These are phyloP conservation scores for Streptopelia turtur DNA, from an alignment of 2,797 vertebrate genomes.

Conservation along the genomic window DNA sequence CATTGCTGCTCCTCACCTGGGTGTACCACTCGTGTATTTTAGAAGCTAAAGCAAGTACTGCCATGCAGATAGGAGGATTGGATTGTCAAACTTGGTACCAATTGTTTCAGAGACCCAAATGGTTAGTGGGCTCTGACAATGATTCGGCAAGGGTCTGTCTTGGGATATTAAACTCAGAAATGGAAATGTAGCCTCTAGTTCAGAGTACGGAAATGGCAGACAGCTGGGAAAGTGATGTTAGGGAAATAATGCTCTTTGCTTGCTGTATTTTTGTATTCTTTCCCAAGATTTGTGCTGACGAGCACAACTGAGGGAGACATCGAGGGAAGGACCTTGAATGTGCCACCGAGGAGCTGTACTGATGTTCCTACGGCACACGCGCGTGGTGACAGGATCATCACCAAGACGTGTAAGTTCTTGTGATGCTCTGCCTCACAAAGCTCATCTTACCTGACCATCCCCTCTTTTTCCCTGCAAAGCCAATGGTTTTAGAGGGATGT, in stretches of 20 bases:
- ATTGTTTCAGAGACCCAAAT: background rate
- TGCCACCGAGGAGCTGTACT: fast-evolving
- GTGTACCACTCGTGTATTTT: background rate
- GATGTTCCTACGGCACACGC: background rate
- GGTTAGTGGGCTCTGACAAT: background rate
- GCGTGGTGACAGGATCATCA: background rate
- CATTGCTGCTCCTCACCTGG: background rate
- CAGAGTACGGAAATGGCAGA: background rate
- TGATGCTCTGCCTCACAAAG: fast-evolving
- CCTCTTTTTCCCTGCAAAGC: background rate
- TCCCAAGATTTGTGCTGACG: background rate
- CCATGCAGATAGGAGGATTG: background rate
- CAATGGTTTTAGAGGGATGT: background rate
- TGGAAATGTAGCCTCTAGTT: background rate
- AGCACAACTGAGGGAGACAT: background rate
- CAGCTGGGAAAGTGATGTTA: background rate
- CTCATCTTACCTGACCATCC: background rate
- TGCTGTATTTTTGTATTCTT: background rate
- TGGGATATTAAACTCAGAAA: background rate
- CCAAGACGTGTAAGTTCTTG: background rate
- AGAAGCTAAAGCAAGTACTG: background rate
- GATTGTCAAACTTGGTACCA: background rate
- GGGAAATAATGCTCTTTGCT: background rate
- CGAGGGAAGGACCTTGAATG: background rate
- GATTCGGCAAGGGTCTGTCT: background rate